These are phyloP conservation scores for Eupristina koningsbergeri DNA, from an alignment of 1,140 invertebrate species.

Conservation along the genomic window DNA sequence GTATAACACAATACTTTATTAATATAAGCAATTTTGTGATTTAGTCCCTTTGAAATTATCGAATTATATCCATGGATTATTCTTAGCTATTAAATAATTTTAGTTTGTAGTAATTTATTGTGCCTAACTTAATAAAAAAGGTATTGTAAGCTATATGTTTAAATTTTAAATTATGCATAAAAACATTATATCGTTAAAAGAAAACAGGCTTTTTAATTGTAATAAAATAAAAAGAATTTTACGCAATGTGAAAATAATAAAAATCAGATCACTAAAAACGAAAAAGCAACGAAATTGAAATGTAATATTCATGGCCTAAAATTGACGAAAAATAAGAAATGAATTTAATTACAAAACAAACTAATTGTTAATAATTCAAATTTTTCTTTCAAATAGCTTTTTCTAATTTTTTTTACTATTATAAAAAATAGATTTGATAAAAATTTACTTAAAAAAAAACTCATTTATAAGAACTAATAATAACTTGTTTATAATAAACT, in stretches of 20 bases:
- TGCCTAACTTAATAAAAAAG: slow-evolving; percentile 9
- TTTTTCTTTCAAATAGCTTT: no score
- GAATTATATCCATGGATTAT: neutral
- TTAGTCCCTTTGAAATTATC: neutral
- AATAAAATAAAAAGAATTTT: neutral
- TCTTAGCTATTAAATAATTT: slow-evolving; percentile 6
- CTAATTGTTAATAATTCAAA: no score
- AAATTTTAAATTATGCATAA: neutral
- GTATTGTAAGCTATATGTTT: neutral
- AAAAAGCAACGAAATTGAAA: slow-evolving; percentile 17
- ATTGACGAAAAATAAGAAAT: neutral
- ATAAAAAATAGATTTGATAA: no score
- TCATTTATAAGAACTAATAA: no score
- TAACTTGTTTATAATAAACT: no score
- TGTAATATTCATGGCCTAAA: slow-evolving; percentile 32
- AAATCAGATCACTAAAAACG: slow-evolving; percentile 5
- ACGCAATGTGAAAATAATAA: neutral
- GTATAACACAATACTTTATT: neutral
- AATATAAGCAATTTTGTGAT: neutral
- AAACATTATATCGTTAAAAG: neutral
- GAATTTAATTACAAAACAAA: neutral
- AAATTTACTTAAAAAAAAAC: no score
- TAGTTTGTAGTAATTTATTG: neutral
- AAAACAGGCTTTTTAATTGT: neutral
- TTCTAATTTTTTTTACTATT: no score